Percentiles rank a stretch among this genome's conserved stretches.
Evolutionary conservation across 1,140 invertebrate species (phyloP).

Genomic region (Orchestia grillus): DNA sequence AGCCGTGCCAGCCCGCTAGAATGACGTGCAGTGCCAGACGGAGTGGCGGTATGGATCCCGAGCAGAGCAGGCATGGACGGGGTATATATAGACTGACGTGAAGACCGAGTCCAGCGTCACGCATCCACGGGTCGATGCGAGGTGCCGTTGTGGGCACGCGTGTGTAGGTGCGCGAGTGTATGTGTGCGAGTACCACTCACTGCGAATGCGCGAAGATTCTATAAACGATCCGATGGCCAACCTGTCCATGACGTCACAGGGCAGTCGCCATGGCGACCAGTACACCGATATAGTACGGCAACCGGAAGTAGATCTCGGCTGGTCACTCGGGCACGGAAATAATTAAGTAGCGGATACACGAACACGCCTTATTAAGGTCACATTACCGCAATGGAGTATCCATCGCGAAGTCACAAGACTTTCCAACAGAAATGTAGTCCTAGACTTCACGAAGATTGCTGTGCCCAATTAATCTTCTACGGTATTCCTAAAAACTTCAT

Average conservation of each 20-base stretch:
- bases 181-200: background rate
- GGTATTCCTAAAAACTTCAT: background rate
- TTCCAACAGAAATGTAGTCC: background rate
- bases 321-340: background rate
- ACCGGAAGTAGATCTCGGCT: background rate
- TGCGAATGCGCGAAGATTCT: background rate
- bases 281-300: slow-evolving; percentile 23
- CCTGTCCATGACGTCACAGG: slow-evolving; percentile 2
- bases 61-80: background rate
- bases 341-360: background rate
- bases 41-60: slow-evolving; percentile 16
- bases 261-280: slow-evolving; percentile 4
- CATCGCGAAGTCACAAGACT: background rate
- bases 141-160: background rate
- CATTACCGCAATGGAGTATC: background rate
- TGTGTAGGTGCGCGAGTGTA: slow-evolving; percentile 13
- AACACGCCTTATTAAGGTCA: background rate
- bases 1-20: background rate
- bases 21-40: slow-evolving; percentile 15
- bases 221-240: background rate
- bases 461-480: background rate
- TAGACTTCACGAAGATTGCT: background rate
- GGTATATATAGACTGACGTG: background rate
- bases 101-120: background rate
- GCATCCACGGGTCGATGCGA: slow-evolving; percentile 8